Conservation (phyloP, 2,888 invertebrate species). For the Glyphotaelius pellucidus region DNA sequence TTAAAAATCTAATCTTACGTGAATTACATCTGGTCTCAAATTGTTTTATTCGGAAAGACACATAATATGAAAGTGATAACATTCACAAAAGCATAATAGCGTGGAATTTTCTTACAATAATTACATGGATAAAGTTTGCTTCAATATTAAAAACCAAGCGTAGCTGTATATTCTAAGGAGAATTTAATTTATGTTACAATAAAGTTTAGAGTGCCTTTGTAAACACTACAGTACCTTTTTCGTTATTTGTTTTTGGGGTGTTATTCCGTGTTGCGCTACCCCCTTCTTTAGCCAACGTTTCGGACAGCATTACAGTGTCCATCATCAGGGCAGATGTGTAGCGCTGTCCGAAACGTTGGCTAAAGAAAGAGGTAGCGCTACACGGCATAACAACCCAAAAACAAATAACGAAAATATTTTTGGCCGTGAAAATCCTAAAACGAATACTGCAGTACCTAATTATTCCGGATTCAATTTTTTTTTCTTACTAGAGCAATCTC, state of each 20-base stretch:
- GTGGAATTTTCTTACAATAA: neutral
- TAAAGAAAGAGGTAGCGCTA: too few species aligned
- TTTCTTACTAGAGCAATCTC: too few species aligned
- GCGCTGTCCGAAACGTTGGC: too few species aligned
- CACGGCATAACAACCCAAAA: too few species aligned
- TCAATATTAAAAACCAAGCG: neutral
- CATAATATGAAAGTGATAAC: neutral
- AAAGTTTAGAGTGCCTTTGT: neutral
- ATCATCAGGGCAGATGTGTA: too few species aligned
- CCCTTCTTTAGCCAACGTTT: too few species aligned
- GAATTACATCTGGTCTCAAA: neutral
- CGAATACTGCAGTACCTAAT: neutral
- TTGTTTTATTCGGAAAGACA: neutral
- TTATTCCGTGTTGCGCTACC: too few species aligned
- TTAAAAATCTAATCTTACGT: neutral
- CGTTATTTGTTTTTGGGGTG: too few species aligned
- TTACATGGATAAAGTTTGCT: neutral
- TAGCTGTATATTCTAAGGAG: neutral
- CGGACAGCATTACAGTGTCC: too few species aligned
- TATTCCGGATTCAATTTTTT: neutral
- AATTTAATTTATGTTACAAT: neutral
- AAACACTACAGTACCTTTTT: neutral
- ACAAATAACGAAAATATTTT: too few species aligned
- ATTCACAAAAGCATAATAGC: neutral
- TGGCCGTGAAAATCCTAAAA: too few species aligned